Evolutionary conservation across 2,113 vertebrate species (phyloP).

Genomic region (Laterallus jamaicensis): DNA sequence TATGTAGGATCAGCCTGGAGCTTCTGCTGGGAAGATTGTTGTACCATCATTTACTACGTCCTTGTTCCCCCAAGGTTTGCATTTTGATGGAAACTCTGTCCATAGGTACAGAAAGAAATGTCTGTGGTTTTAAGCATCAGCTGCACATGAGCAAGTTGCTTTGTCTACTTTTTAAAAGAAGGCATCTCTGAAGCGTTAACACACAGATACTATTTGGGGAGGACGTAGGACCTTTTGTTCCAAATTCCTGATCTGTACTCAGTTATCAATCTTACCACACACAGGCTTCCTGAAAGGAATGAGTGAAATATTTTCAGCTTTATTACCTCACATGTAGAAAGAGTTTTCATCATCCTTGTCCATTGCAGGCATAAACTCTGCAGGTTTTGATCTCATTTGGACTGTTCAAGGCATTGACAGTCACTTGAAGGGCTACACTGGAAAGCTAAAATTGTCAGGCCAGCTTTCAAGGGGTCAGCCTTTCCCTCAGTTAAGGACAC

Average conservation of each 20-base stretch:
- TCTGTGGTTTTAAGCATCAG: neutral
- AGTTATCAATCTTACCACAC: neutral
- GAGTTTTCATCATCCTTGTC: neutral
- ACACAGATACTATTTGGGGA: neutral
- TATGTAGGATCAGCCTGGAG: neutral
- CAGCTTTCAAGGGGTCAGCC: neutral
- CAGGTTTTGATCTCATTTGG: neutral
- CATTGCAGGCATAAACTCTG: neutral
- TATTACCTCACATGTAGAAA: neutral
- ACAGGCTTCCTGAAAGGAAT: neutral
- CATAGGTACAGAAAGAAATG: neutral
- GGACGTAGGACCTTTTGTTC: neutral
- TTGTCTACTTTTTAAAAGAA: neutral
- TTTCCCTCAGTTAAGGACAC: neutral
- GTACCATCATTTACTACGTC: neutral
- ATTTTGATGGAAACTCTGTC: neutral
- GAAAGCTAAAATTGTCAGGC: neutral
- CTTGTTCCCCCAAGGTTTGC: neutral
- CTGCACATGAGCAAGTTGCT: neutral
- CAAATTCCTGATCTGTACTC: neutral
- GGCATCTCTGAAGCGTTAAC: neutral
- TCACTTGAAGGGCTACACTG: neutral
- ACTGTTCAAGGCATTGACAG: neutral
- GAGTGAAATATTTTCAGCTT: neutral
- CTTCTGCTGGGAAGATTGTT: neutral